Base-by-base conservation (phyloP, 2,888 invertebrate genomes). In the Chloromyia formosa region DNA sequence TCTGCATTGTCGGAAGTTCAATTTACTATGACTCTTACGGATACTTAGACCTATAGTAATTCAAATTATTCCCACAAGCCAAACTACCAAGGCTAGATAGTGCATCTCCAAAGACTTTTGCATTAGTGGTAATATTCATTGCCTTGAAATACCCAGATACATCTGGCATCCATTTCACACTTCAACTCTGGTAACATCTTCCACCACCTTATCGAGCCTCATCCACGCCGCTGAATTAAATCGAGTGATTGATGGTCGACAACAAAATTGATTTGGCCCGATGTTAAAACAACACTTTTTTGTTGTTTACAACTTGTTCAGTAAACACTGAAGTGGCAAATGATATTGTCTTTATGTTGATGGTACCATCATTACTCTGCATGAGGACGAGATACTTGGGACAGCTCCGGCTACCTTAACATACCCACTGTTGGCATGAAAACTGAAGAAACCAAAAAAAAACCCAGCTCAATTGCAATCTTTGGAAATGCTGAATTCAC, bases 201-300 rank as follows among this genome's bases (percentile, higher is more conserved):
- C 12, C 49, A 12, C 10, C 7, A 7, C 27, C 27, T 35, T 4
- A 35, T 3, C 49, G 12, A 49, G 16, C 12, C 27, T 7, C 12
- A 49, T 49, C 49, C 49, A 49, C n/a, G n/a, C 2, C 49, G 14
- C 16, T 49, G 5, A 10, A 12, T 22, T 58, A 16, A 12, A 16
- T 20, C 75, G 7, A 22, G 66, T 75, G 75, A 75, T 75, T 75
- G 75, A 75, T 75, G 73, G 73, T 12, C 60, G 75, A 75, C 75
- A 75, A 27, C 72, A 75, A 75, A 75, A 75, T 75, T 75, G 75
- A 75, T 73, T 75, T 75, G 72, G 40, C 22, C 73, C 60, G 12
- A 49, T 49, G 66, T 64, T 75, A 22, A n/a, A 69, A 62, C 75
- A 75, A 75, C 75, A 75, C 75, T 75, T 73, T 75, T 73, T 75